Evolutionary conservation across 2,113 vertebrate genomes (phyloP), one percentile per base, ranked within the genome.

Genomic region (Oriolus oriolus): DNA sequence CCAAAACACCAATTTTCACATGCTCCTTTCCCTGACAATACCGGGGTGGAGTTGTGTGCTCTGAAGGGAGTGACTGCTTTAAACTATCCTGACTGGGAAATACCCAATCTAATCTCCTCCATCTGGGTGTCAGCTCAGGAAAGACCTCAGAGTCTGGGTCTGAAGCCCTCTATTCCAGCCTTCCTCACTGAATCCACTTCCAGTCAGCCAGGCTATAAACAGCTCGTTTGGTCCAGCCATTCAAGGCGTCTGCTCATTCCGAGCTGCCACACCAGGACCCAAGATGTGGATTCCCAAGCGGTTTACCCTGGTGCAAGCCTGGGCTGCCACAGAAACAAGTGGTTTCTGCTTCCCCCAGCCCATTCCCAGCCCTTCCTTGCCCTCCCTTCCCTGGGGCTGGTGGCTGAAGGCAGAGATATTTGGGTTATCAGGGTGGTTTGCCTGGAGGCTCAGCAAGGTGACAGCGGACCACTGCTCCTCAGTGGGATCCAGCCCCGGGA

Each of bases 1-100:
- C 80, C 80, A 75, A 75, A 93, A 81, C 81, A 82, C 45, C 61
- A 20, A 60, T 89, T 96, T 95, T 71, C 90, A 81, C 52, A 42
- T 79, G 69, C 65, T 86, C 68, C 76, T 89, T 94, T 90, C 49
- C 49, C 30, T 84, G 35, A 88, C 65, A 89, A 39, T 30, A 71
- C 0, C 7, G 47, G 64, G 83, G 50, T n/a, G 86, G 37, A 73
- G 60, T 16, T 81, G 63, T 41, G 44, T 74, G 59, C 71, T 95
- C 54, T 41, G 63, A 80, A 90, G 68, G 75, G 63, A 78, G 42
- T n/a, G 83, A 90, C 60, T 52, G 31, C 88, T 92, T 92, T 87
- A 16, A 78, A 93, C 83, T 42, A 75, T 7, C 49, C 65, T 26
- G n/a, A 74, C 59, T 8, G 26, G 33, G 49, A 63, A 90, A 90